These are phyloP conservation scores for Pectinophora gossypiella DNA, from an alignment of 1,140 invertebrate species.

Conservation along the genomic window DNA sequence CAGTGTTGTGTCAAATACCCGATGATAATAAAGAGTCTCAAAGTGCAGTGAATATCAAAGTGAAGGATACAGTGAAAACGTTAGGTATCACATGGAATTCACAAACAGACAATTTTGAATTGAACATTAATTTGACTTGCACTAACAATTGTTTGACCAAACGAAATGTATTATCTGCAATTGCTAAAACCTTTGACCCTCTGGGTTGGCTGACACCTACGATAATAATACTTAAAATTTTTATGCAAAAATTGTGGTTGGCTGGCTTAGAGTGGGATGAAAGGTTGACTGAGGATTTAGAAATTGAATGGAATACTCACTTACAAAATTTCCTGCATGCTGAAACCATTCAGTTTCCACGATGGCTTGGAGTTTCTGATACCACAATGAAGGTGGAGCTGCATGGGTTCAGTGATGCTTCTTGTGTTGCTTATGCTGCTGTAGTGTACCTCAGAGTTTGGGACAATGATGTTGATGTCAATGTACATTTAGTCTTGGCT, in stretches of 20 bases:
- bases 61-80: slow-evolving; percentile 27
- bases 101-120: slow-evolving; percentile 25
- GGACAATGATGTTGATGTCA: not conserved
- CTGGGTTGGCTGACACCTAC: slow-evolving; percentile 54
- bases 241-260: slow-evolving; percentile 64
- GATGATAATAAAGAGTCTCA: slow-evolving; percentile 4
- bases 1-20: slow-evolving; percentile 18
- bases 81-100: slow-evolving; percentile 45
- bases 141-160: slow-evolving; percentile 16
- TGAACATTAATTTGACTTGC: not conserved
- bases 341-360: slow-evolving; percentile 11
- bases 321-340: slow-evolving; percentile 10
- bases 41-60: slow-evolving; percentile 11
- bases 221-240: slow-evolving; percentile 52
- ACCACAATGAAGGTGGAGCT: slow-evolving; percentile 5
- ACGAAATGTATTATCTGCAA: slow-evolving; percentile 27
- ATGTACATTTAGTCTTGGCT: slow-evolving; percentile 28
- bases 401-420: slow-evolving; percentile 7
- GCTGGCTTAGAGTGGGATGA: slow-evolving; percentile 56
- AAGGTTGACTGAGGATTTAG: slow-evolving; percentile 18
- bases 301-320: slow-evolving; percentile 24
- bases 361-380: slow-evolving; percentile 7
- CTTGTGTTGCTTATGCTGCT: not conserved
- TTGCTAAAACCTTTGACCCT: slow-evolving; percentile 17
- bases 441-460: not conserved